Base-by-base conservation (phyloP, 2,113 vertebrate species). In the Gobius niger region DNA sequence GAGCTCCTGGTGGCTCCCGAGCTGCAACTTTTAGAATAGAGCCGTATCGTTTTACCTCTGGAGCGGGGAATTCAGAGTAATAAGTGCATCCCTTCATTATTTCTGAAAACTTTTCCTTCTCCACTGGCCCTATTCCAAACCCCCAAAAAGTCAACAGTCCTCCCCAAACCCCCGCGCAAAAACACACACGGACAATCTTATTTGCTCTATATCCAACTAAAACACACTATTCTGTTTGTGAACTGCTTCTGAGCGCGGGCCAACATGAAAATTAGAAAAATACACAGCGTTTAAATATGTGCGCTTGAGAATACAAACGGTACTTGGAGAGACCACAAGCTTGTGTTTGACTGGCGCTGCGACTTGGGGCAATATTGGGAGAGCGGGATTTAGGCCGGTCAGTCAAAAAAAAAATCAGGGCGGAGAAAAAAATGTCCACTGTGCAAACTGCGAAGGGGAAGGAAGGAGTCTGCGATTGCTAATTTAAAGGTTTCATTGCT, bases 181-280 rank as follows among this genome's bases (percentile, higher is more conserved):
- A 80, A 88, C 87, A 81, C 69, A 89, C 87, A 84, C 72, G 72
- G 80, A 89, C 84, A 88, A 89, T 91, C 91, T 90, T 85, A 82
- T 93, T 95, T 92, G 89, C 82, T 86, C 87, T 85, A 76, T 85
- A 89, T 92, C 82, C 68, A 92, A 91, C 87, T 82, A 91, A 63
- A 92, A 88, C 82, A 92, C 86, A 92, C 91, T 85, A 56, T 91
- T 89, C 85, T 90, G 92, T 87, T 92, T 89, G 91, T 89, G 63
- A 65, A 86, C 63, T 57, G 73, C 70, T 77, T 77, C 83, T 89
- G 92, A 92, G 79, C 47, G 56, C 10, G 1, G 61, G 85, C 92
- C 91, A 87, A 71, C 71, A 87, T 66, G 70, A 53, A 89, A 91
- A 90, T 86, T 74, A 71, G 87, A 82, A 90, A 89, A 88, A 85